These are phyloP conservation scores for Coregonus ussuriensis DNA, from an alignment of 2,797 vertebrate genomes.

Conservation along the genomic window DNA sequence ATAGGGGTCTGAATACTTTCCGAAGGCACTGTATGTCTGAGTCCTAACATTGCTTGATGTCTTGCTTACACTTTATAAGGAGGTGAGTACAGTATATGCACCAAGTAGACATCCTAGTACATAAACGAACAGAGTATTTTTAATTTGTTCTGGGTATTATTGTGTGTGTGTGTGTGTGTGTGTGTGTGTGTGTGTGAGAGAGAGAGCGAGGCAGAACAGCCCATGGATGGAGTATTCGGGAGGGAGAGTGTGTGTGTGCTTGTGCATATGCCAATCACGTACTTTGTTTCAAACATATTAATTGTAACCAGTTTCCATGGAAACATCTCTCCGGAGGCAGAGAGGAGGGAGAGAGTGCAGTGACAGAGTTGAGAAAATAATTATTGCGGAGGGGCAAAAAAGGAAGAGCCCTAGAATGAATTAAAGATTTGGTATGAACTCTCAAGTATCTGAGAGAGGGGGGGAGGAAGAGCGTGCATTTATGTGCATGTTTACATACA, in stretches of 20 bases:
- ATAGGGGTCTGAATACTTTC: too few relatives aligned
- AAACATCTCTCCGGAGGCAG: constrained; percentile 68
- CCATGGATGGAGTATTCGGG: too few relatives aligned
- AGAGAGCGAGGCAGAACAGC: too few relatives aligned
- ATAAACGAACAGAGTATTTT: not conserved
- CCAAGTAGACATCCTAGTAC: not conserved
- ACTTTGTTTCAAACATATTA: constrained; percentile 71
- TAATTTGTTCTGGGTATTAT: not conserved
- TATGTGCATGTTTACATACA: not conserved
- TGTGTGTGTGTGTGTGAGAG: too few relatives aligned
- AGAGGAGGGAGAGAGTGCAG: constrained; percentile 63
- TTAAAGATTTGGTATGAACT: constrained; percentile 10
- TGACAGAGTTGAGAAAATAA: constrained; percentile 58
- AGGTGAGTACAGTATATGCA: not conserved
- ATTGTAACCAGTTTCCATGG: constrained; percentile 85
- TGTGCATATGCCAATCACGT: constrained; percentile 55
- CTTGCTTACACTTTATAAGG: not conserved
- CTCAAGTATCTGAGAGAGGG: constrained; percentile 2
- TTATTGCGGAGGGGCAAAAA: constrained; percentile 56
- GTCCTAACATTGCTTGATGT: too few relatives aligned
- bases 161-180: not conserved
- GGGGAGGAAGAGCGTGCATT: constrained; percentile 25
- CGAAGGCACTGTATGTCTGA: not conserved
- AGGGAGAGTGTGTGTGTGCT: not conserved
- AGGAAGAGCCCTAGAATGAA: constrained; percentile 59